Conservation (phyloP, 2,797 vertebrate genomes). For the Esox lucius region DNA sequence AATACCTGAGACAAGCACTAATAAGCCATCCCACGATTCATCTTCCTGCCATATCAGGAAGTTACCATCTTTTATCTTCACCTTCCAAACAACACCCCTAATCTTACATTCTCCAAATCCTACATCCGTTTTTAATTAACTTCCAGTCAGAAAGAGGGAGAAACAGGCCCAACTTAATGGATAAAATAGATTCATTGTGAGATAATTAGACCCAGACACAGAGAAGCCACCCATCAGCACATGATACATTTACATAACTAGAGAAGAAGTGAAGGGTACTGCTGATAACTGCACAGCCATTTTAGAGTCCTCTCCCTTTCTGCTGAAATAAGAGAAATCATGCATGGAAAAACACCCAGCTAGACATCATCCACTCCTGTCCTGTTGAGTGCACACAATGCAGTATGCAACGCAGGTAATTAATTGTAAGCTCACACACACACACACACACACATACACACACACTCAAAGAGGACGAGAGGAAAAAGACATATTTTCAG, state of each 20-base stretch:
- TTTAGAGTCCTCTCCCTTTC: slow-evolving; percentile 37
- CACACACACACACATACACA: slow-evolving; percentile 35
- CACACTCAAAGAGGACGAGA: slow-evolving; percentile 29
- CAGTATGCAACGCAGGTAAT: slow-evolving; percentile 25
- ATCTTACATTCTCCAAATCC: slow-evolving; percentile 76
- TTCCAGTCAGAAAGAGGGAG: slow-evolving; percentile 72
- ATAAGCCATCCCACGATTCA: slow-evolving; percentile 76
- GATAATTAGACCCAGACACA: slow-evolving; percentile 79
- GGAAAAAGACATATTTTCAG: slow-evolving; percentile 53
- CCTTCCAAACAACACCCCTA: slow-evolving; percentile 80
- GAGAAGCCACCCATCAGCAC: slow-evolving; percentile 75
- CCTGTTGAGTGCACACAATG: slow-evolving; percentile 33
- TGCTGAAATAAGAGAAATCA: slow-evolving; percentile 42
- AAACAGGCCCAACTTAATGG: slow-evolving; percentile 76
- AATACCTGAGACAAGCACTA: slow-evolving; percentile 81
- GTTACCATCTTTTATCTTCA: slow-evolving; percentile 82
- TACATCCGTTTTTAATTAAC: slow-evolving; percentile 83
- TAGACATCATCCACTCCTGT: slow-evolving; percentile 19
- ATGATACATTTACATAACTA: slow-evolving; percentile 69
- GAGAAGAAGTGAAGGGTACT: slow-evolving; percentile 39
- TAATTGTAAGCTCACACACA: slow-evolving; percentile 5
- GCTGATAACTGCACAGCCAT: slow-evolving; percentile 43
- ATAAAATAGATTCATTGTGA: slow-evolving; percentile 78
- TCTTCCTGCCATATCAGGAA: slow-evolving; percentile 80
- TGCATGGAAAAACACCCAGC: slow-evolving; percentile 17